phyloP scores from a whole-genome alignment of 2,797 vertebrate species.

The Ceyx erithaca region DNA sequence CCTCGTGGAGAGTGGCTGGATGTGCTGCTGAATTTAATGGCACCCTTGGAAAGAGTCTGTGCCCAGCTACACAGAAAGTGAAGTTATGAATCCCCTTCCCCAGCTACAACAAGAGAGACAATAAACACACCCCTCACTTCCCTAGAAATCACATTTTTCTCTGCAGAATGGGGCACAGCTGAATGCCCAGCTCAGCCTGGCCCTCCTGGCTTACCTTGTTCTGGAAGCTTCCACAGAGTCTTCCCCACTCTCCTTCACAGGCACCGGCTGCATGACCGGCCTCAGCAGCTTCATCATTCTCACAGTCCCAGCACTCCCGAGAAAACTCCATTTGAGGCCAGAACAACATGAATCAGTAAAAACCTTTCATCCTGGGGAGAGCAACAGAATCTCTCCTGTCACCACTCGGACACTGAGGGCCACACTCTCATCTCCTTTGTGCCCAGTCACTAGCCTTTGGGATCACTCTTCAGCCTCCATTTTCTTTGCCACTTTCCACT shows the following conservation, averaged over 20 bases:
- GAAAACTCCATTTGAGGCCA: fast-evolving
- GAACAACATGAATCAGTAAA: not conserved
- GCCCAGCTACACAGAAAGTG: not conserved
- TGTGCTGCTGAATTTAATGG: not conserved
- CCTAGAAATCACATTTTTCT: not conserved
- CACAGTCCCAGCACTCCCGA: not conserved
- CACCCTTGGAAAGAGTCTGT: not conserved
- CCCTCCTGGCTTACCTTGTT: not conserved
- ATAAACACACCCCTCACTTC: not conserved
- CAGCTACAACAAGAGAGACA: not conserved
- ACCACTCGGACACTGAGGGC: fast-evolving
- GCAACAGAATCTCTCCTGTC: not conserved
- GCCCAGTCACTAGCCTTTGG: not conserved
- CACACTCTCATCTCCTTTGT: not conserved
- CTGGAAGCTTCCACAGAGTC: not conserved
- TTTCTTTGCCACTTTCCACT: not conserved
- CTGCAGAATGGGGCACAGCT: fast-evolving
- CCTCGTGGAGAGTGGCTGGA: fast-evolving
- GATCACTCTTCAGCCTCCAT: not conserved
- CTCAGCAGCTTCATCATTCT: not conserved
- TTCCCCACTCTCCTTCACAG: not conserved
- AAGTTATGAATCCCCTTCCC: not conserved
- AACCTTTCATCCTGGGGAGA: not conserved
- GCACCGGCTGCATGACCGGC: fast-evolving
- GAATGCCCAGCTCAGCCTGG: not conserved